These are phyloP conservation scores for Myocastor coypus DNA, from an alignment of 2,113 vertebrate species.

Conservation along the genomic window DNA sequence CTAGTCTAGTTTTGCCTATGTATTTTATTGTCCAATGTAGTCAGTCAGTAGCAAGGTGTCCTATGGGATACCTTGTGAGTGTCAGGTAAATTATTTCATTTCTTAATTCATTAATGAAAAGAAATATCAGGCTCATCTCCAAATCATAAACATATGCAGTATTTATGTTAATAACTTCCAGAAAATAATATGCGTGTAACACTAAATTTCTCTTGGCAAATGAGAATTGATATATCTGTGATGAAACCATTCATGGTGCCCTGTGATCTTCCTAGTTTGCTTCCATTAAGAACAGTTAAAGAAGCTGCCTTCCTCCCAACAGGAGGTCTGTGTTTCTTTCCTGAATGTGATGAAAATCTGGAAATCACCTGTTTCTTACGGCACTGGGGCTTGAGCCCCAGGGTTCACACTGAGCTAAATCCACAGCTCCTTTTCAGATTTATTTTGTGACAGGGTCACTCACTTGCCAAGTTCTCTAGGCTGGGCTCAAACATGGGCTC, in stretches of 20 bases:
- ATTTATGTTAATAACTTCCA: not conserved
- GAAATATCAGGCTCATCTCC: not conserved
- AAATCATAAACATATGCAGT: not conserved
- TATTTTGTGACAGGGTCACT: not conserved
- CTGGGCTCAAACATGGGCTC: not conserved
- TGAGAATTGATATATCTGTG: no score
- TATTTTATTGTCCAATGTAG: not conserved
- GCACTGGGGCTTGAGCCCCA: no score
- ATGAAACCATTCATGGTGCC: not conserved
- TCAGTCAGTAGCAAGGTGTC: not conserved
- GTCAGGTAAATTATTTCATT: not conserved
- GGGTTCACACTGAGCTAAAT: not conserved
- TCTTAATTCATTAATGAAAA: not conserved
- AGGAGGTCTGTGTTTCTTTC: not conserved
- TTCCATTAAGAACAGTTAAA: not conserved
- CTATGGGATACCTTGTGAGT: not conserved
- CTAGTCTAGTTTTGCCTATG: not conserved
- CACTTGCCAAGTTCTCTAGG: not conserved
- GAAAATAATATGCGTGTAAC: not conserved
- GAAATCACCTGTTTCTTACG: not conserved
- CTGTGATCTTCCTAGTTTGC: not conserved
- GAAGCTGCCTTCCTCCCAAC: not conserved
- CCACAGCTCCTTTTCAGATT: not conserved
- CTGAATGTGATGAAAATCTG: constrained; percentile 10
- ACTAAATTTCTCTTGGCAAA: not conserved